These are phyloP conservation scores for Idaea aversata DNA, from an alignment of 2,888 invertebrate species.

Conservation along the genomic window DNA sequence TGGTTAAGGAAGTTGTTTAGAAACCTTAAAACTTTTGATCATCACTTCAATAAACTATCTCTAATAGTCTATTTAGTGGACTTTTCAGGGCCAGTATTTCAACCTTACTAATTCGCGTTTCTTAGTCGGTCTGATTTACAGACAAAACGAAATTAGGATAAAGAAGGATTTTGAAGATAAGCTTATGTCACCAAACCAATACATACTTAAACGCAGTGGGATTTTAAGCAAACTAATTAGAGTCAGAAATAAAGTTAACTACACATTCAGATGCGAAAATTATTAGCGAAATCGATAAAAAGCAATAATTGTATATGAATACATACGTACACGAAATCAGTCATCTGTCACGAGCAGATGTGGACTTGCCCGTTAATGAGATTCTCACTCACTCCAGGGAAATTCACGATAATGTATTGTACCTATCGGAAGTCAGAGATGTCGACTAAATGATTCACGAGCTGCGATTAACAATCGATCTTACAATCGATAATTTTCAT, in stretches of 20 bases:
- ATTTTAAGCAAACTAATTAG: too few species aligned
- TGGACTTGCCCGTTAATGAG: slow-evolving; percentile 65
- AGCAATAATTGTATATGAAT: slow-evolving; percentile 35
- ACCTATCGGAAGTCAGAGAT: slow-evolving; percentile 42
- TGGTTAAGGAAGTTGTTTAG: neutral
- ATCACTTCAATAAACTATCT: neutral
- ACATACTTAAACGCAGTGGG: too few species aligned
- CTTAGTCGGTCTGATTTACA: neutral
- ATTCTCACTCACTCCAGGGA: slow-evolving; percentile 71
- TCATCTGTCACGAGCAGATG: slow-evolving; percentile 59
- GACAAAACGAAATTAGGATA: neutral
- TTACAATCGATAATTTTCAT: neutral
- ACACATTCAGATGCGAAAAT: neutral
- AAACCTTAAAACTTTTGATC: neutral
- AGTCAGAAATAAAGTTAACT: neutral
- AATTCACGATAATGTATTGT: slow-evolving; percentile 64
- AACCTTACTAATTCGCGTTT: neutral
- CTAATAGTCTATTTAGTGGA: neutral
- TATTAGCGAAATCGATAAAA: slow-evolving; percentile 29
- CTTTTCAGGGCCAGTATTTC: too few species aligned
- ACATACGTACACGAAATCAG: slow-evolving; percentile 42
- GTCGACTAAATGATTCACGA: slow-evolving; percentile 48
- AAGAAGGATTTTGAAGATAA: too few species aligned
- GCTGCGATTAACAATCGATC: slow-evolving; percentile 12
- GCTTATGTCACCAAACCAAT: too few species aligned